A percentile compares a stretch with the other conserved stretches of the same genome.
Conservation (phyloP, 2,113 vertebrate genomes). For the Orycteropus afer region DNA sequence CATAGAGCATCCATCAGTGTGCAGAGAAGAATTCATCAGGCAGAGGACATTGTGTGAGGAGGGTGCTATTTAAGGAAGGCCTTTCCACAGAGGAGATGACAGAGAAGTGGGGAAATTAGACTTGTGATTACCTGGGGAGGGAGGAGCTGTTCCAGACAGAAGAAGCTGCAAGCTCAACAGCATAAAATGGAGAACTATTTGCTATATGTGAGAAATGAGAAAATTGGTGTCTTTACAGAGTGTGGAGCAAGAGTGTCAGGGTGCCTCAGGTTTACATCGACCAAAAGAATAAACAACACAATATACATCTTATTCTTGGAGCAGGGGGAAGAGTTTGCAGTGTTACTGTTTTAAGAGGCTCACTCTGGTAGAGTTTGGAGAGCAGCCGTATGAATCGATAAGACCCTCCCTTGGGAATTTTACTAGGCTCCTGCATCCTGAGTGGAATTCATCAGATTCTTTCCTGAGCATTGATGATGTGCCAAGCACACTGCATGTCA, state of each 20-base stretch:
- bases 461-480: not conserved
- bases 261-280: fast-evolving
- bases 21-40: not conserved
- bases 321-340: not conserved
- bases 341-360: not conserved
- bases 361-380: not conserved
- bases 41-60: fast-evolving
- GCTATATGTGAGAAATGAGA: not conserved
- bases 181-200: not conserved
- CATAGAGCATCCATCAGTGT: not conserved
- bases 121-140: not conserved
- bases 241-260: fast-evolving
- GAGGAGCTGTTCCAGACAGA: not conserved
- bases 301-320: not conserved
- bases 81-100: too few species aligned
- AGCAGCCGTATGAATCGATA: not conserved
- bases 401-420: not conserved
- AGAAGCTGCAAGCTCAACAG: not conserved
- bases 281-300: too few species aligned
- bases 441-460: not conserved
- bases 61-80: not conserved
- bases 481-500: not conserved
- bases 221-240: not conserved
- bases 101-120: not conserved
- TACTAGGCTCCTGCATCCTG: not conserved